Evolutionary conservation across 2,797 vertebrate genomes (phyloP), one percentile per base, ranked within the genome.

Genomic region (Gymnoscopelus braueri): DNA sequence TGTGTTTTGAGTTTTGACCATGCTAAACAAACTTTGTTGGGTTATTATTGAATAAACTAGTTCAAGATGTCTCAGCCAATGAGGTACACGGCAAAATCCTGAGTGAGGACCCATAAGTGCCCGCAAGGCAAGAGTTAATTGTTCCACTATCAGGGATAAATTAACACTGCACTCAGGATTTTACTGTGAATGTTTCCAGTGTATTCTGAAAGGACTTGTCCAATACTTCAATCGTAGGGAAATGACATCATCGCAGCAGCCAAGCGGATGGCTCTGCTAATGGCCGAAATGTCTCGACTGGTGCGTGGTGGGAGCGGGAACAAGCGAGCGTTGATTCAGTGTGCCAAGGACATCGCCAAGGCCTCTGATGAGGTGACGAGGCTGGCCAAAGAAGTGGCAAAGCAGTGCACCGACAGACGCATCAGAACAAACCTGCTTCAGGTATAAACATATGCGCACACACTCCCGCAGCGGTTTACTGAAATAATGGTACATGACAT

Each of bases 271-370:
- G 98, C 98, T 19, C 92, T 99, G 90, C 93, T 99, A 1, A 99
- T 99, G 98, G 98, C 98, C 0, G 98, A 99, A 88, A 99, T 99
- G 98, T 99, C 98, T 3, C 95, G 97, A 11, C 93, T 99, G 86
- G 98, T 99, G 65, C 91, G 98, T 3, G 98, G 98, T 0, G 97
- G 96, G 56, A 99, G 96, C 0, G 98, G 98, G 2, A 99, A 98
- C 93, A 99, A 99, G 78, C 93, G 98, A 0, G 98, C 98, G 0
- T 94, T 99, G 63, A 99, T 99, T 74, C 98, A 99, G 81, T 99
- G 98, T n/a, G 98, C 98, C 6, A 99, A 99, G 88, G 98, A 99
- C 86, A 99, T 99, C 0, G 98, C 98, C 53, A 99, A 99, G 84
- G 97, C 98, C 11, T 99, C 98, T 0, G 98, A 99, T 12, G 98